Base-by-base conservation (phyloP, 2,113 vertebrate genomes). In the Herpetotheres cachinnans region DNA sequence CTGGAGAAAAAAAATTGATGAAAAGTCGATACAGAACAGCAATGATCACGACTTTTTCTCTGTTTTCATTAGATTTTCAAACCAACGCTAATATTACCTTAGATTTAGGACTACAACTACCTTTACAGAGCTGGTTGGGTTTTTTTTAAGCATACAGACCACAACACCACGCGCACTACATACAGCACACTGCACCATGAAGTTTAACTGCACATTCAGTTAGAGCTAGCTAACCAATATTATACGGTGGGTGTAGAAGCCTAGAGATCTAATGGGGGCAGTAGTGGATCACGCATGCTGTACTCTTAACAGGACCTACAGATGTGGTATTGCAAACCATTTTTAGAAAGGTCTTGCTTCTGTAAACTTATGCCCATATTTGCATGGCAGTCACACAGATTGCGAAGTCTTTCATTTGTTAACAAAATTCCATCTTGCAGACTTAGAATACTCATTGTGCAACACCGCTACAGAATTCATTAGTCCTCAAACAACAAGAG, bases 1-100 rank as follows among this genome's bases (percentile, higher is more conserved):
- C 97, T 95, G 54, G 26, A 83, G 36, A 86, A 94, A 46, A 91
- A 46, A 77, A 97, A 61, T 29, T 36, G 16, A 94, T 78, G 81
- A 93, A 55, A 92, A 95, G 81, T 93, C 83, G 94, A 50, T 63
- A 87, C 9, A 89, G 36, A 89, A 91, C 46, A 90, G 34, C 34
- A 86, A 50, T 3, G 10, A 92, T 16, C 56, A 93, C n/a, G 59
- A 61, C 30, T 52, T 89, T 47, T 83, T 44, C 44, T 55, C 44
- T 61, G 78, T 50, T 86, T 85, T 71, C 55, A 80, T 36, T 62
- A 84, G 58, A 71, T 83, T 84, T 74, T 76, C 67, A 77, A 36
- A 87, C 40, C 49, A 90, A 84, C 0, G 25, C 12, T 77, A 62
- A 44, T 24, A 65, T 26, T 82, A 73, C 24, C 25, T 91, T 27